Conservation (phyloP, 2,888 invertebrate species). For the Campoplex nolae region DNA sequence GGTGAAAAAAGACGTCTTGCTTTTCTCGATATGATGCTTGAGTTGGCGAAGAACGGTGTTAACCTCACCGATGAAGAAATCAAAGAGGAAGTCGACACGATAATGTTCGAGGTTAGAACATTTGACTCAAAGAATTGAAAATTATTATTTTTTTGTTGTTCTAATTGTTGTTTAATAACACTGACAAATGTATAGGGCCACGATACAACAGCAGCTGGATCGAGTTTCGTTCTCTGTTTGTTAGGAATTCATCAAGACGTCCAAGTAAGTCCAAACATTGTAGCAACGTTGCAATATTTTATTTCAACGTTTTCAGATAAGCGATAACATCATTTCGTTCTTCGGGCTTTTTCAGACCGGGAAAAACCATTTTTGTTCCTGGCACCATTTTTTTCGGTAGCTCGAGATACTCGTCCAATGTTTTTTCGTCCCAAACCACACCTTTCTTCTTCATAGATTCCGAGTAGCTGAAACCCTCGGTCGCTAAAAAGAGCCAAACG, state of each 20-base stretch:
- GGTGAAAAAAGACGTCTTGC: constrained; percentile 93
- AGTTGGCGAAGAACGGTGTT: constrained; percentile 90
- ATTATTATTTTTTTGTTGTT: background rate
- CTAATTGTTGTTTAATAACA: background rate
- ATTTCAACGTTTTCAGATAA: constrained; percentile 85
- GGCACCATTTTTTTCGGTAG: constrained; percentile 91
- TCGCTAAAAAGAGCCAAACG: constrained; percentile 65
- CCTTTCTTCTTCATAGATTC: constrained; percentile 88
- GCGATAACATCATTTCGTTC: constrained; percentile 89
- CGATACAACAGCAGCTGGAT: constrained; percentile 93
- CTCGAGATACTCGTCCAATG: constrained; percentile 88
- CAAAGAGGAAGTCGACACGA: constrained; percentile 93
- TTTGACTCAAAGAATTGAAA: background rate
- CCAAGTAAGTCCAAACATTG: constrained; percentile 84
- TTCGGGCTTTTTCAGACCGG: constrained; percentile 89
- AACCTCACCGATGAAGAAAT: constrained; percentile 91
- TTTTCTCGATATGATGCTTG: constrained; percentile 94
- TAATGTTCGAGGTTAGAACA: constrained; percentile 91
- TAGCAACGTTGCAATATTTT: constrained; percentile 6
- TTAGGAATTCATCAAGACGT: constrained; percentile 91
- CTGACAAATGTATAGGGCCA: constrained; percentile 87
- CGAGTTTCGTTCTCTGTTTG: constrained; percentile 92
- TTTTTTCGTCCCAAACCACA: constrained; percentile 88
- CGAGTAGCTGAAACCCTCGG: constrained; percentile 87
- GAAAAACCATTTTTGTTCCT: constrained; percentile 91